Evolutionary conservation across 2,888 invertebrate species (phyloP), one percentile per base, ranked within the genome.

Genomic region (Leptopilina drosophilae): DNA sequence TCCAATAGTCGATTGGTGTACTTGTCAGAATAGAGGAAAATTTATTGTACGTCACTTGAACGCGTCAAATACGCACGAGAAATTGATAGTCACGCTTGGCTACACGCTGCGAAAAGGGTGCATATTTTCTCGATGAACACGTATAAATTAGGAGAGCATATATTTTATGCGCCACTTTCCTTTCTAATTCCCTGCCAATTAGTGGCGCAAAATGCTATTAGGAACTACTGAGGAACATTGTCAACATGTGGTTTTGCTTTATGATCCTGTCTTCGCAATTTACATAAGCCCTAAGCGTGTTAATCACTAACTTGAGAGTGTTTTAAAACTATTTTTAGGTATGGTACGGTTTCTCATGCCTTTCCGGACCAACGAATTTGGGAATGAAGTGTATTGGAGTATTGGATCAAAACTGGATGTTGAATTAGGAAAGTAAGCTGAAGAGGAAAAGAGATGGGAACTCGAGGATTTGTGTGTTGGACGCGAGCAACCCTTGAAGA

Each of bases 61-160:
- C 69, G 49, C 49, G 69, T 69, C 69, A 69, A 69, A 69, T 69
- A 69, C 69, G 69, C 69, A 69, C 49, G 69, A 69, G 69, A 69
- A 69, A 69, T 69, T 69, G 69, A 69, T 69, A 69, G 69, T 69
- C 69, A 69, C 26, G 69, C 53, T 69, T 69, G 69, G 49, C 26
- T 69, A 42, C 42, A n/a, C 67, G 20, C 67, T 46, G 69, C 49
- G 69, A 46, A 69, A 69, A 69, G 49, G 49, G 69, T 53, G 49
- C 69, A 69, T 69, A 49, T 69, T 69, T 69, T 69, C 69, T 69
- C 69, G 14, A 69, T 69, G 49, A 69, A 53, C 67, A 67, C 46
- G 20, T 67, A 49, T 49, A 67, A 69, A 69, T 69, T 69, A 69
- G 69, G 46, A 67, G 46, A 67, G 67, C 46, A 67, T 67, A 65